Base-by-base conservation (phyloP, 23 tunicate genomes). In the Halocynthia aurantium region DNA sequence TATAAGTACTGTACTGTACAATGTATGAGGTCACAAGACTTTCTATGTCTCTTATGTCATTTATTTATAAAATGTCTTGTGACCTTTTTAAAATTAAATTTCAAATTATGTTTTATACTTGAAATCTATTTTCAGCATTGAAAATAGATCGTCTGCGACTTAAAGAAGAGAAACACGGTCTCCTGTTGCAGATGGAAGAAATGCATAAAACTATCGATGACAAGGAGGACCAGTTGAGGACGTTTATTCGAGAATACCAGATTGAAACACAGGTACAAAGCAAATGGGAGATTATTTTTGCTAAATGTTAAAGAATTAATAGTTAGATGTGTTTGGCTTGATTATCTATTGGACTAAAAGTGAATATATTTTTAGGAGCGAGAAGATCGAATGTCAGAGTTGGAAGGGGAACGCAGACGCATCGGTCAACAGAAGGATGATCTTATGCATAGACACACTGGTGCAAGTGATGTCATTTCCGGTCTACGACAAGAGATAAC, bases 171-270 rank as follows among this genome's bases (percentile, higher is more conserved):
- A 91, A 81, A 52, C 22, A 65, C 17, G 97, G 85, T 22, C 77
- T 85, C 18, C 70, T 91, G 9, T 72, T 73, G 50, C 90, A 91
- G 70, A 80, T 85, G 21, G 87, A 91, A 52, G 97, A 91, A 71
- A 80, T 87, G 64, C 97, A 85, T 53, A 85, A 85, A 72, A 78
- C 86, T 18, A 84, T 91, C 9, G 90, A 91, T 53, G 97, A 91
- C 53, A 91, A 91, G 67, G 97, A 91, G 63, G 87, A 85, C 56
- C 90, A 91, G 72, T 76, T 91, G 10, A 75, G 90, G 51, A 84
- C 82, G 21, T 91, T 91, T 75, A 91, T 91, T 51, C 76, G 87
- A 10, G 90, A 91, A 74, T 91, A 74, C 55, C 70, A 85, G n/a
- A 70, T 63, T 8, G 85, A 91, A 81, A 77, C 80, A 78, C 77